phyloP scores from a whole-genome alignment of 2,888 invertebrate species.

The Chironomus tentans region DNA sequence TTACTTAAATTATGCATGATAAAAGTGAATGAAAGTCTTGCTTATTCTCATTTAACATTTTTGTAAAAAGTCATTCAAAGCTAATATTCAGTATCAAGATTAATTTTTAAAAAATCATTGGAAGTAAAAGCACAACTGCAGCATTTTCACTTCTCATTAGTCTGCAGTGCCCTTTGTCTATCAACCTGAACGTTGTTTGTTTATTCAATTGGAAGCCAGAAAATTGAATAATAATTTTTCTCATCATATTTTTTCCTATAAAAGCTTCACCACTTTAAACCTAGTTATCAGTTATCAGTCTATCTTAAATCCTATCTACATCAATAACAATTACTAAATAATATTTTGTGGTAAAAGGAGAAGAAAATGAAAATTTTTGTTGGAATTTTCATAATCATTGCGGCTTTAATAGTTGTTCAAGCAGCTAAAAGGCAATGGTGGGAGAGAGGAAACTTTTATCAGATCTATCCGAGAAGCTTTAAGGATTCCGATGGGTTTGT shows the following conservation, averaged over 20 bases:
- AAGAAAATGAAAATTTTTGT: not conserved
- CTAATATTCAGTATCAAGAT: no score
- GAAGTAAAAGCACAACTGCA: no score
- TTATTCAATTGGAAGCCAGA: not conserved
- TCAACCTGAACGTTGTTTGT: not conserved
- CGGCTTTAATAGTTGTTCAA: not conserved
- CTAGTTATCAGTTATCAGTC: not conserved
- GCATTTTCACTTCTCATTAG: no score
- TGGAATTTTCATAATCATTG: not conserved
- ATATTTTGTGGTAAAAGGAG: not conserved
- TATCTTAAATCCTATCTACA: not conserved
- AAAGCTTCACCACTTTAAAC: not conserved
- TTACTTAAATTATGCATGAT: no score
- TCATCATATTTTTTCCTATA: not conserved
- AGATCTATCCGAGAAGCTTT: slow-evolving; percentile 61
- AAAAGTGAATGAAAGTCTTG: no score
- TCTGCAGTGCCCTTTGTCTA: not conserved
- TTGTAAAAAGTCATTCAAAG: no score
- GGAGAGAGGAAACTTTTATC: slow-evolving; percentile 62
- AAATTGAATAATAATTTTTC: no score
- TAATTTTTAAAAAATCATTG: no score
- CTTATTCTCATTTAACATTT: no score
- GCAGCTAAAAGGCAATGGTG: slow-evolving; percentile 53
- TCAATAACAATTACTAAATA: not conserved
- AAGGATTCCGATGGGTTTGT: slow-evolving; percentile 53